phyloP scores from a whole-genome alignment of 2,797 vertebrate genomes.

The Novumbra hubbsi region DNA sequence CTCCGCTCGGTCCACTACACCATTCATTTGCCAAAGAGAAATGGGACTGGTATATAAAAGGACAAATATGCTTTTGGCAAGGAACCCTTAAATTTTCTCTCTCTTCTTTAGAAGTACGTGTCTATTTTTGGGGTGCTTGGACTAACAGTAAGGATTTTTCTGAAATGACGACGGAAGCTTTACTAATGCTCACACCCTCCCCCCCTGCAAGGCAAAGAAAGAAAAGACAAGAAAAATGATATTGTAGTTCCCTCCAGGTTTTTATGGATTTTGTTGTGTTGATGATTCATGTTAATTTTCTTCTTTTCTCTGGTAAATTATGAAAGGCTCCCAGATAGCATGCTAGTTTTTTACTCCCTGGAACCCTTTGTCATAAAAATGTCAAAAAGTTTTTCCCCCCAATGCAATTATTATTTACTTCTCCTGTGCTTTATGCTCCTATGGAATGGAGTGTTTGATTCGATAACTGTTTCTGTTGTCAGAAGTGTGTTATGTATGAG shows the following conservation, averaged over 20 bases:
- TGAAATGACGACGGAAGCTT: constrained; percentile 63
- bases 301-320: constrained; percentile 64
- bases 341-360: constrained; percentile 70
- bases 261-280: constrained; percentile 41
- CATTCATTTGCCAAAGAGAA: constrained; percentile 80
- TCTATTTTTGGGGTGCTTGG: constrained; percentile 47
- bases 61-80: constrained; percentile 55
- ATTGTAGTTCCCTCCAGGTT: constrained; percentile 26
- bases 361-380: constrained; percentile 43
- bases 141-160: constrained; percentile 61
- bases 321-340: constrained; percentile 57
- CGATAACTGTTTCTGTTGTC: background rate
- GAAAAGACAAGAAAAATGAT: constrained; percentile 43
- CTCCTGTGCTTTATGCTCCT: constrained; percentile 27
- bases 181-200: constrained; percentile 56
- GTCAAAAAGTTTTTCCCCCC: constrained; percentile 20
- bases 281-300: constrained; percentile 33
- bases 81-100: constrained; percentile 38
- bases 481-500: background rate
- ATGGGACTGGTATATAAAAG: constrained; percentile 63
- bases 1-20: constrained; percentile 62
- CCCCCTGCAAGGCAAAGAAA: constrained; percentile 47
- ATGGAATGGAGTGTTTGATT: constrained; percentile 47
- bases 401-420: constrained; percentile 26
- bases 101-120: constrained; percentile 49